These are phyloP conservation scores for Capreolus pygargus DNA, from an alignment of 2,113 vertebrate species.

Conservation along the genomic window DNA sequence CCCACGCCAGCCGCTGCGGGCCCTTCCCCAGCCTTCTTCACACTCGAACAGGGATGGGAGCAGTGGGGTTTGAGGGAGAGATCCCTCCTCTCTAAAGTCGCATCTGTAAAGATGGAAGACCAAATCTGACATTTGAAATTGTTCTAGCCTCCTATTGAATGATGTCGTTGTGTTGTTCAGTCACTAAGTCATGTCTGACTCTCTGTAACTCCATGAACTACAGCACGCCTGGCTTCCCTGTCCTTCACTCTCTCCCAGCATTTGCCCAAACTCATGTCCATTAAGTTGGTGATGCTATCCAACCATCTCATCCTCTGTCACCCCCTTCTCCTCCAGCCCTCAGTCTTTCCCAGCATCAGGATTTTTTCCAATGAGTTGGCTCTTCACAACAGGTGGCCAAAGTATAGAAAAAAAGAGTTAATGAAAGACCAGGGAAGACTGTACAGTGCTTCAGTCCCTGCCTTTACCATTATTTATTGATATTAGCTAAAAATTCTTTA, in stretches of 20 bases:
- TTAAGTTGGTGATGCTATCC: background rate
- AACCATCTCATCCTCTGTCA: background rate
- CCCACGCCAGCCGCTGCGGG: fast-evolving
- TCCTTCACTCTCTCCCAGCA: background rate
- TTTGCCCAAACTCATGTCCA: background rate
- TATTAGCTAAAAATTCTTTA: background rate
- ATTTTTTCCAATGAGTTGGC: background rate
- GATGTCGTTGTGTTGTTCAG: background rate
- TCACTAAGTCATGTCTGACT: background rate
- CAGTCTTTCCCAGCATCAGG: background rate
- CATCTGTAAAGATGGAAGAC: background rate
- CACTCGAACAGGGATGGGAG: background rate
- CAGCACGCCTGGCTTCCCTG: background rate
- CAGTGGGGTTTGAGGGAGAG: background rate
- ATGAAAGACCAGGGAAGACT: background rate
- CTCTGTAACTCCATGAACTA: background rate
- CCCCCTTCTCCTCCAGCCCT: background rate
- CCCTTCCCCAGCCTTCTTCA: background rate
- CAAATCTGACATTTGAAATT: background rate
- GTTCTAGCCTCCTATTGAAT: background rate
- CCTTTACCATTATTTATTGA: background rate
- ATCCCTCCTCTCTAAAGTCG: background rate
- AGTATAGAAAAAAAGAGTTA: background rate
- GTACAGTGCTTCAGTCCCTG: background rate
- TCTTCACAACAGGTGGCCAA: background rate